phyloP scores from a whole-genome alignment of 2,113 vertebrate genomes.

The Alces alces region DNA sequence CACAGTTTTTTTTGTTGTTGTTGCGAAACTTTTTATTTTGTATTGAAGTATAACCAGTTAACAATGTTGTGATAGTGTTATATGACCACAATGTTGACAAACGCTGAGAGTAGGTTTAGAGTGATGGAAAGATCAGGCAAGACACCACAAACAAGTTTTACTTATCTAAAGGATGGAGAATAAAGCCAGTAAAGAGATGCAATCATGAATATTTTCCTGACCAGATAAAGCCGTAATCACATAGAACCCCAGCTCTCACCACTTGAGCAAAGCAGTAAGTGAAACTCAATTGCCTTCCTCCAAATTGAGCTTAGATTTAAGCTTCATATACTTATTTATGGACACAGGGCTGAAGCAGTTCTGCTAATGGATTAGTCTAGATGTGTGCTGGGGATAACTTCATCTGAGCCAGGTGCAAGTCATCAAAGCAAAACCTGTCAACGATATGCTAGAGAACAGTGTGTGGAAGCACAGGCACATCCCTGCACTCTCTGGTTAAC shows the following conservation, averaged over 20 bases:
- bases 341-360: not conserved
- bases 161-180: not conserved
- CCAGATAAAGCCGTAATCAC: not conserved
- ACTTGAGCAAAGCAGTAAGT: not conserved
- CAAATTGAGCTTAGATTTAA: not conserved
- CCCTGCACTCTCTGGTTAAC: not conserved
- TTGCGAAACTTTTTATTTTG: not conserved
- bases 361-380: not conserved
- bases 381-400: not conserved
- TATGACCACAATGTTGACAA: not conserved
- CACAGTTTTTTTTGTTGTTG: not conserved
- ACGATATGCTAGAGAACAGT: not conserved
- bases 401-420: not conserved
- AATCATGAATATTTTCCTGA: not conserved
- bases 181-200: not conserved
- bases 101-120: not conserved
- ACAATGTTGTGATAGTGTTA: not conserved
- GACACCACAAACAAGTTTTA: not conserved
- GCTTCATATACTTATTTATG: not conserved
- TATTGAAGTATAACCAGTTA: not conserved
- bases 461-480: not conserved
- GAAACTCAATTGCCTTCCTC: not conserved
- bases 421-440: not conserved
- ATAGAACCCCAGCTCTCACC: not conserved
- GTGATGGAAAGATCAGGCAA: not conserved